Evolutionary conservation across 2,888 invertebrate species (phyloP), one percentile per base, ranked within the genome.

Genomic region (Mystacides longicornis): DNA sequence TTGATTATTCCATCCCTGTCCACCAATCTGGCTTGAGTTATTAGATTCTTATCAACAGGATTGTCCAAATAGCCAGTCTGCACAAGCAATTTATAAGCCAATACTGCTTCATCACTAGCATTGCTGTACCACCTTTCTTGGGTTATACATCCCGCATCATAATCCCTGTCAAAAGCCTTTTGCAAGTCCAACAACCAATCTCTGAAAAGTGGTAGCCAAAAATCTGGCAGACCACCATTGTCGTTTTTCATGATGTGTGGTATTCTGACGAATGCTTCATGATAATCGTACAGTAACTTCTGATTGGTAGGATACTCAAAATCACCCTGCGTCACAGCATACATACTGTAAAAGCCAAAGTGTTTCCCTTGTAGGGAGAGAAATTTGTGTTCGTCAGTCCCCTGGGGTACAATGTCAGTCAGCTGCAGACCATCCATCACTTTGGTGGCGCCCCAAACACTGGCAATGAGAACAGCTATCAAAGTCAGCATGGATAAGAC

Each of bases 341-440:
- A 94, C 87, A 98, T 95, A 72, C 92, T 94, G 72, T 97, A 99
- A 75, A 98, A 97, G 23, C 96, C 96, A 71, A 99, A 99, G 72
- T 93, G 91, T 64, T 89, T 87, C 62, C 92, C 88, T 69, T 97
- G 95, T 0, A 93, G 88, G 59, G 87, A 86, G 31, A 99, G 81
- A 73, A 98, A 99, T 65, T 90, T 87, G 71, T 95, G 90, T 73
- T 98, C 97, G 64, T 90, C 88, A 0, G 97, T 95, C 66, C 89
- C 86, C 67, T 90, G 89, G 1, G 98, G 98, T 52, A 99, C 91
- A 64, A 99, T 82, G 64, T 95, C 95, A 4, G 93, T 89, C 48
- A 96, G 79, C 67, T 93, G 93, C 50, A 96, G 78, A 1, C 95
- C 95, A 65, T 93, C 90, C 64, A 81, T 81, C 23, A 89, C 81